Percentiles rank a stretch among this genome's conserved stretches.
Conservation (phyloP, 2,797 vertebrate species). For the Epinephelus malabaricus region DNA sequence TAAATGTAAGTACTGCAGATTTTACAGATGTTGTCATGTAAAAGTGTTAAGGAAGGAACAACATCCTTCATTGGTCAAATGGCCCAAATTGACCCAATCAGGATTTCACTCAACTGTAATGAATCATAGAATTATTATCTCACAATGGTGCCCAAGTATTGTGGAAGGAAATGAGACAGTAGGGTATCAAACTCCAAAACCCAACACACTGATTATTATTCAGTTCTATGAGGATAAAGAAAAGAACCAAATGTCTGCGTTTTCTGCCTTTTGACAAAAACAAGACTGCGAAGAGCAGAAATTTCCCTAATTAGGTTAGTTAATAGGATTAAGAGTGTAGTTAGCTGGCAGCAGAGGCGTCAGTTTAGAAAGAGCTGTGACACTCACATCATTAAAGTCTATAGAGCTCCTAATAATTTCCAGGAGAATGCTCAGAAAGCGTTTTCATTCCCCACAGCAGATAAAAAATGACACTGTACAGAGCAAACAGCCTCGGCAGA, state of each 20-base stretch:
- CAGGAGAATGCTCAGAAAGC: constrained; percentile 7
- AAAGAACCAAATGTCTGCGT: neutral
- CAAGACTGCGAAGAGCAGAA: neutral
- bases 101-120: too few species aligned
- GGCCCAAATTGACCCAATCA: neutral
- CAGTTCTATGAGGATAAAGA: neutral
- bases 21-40: neutral
- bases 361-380: constrained; percentile 5
- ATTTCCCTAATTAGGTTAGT: neutral
- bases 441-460: constrained; percentile 7
- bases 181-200: neutral
- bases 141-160: neutral
- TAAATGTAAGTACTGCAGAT: neutral
- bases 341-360: neutral
- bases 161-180: neutral
- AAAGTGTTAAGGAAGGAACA: neutral
- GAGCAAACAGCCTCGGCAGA: constrained; percentile 29
- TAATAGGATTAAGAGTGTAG: neutral
- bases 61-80: neutral
- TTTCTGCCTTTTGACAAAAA: neutral
- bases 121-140: neutral
- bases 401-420: constrained; percentile 28
- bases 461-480: constrained; percentile 17
- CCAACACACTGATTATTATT: neutral
- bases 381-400: constrained; percentile 2